Evolutionary conservation across 2,888 invertebrate genomes (phyloP), one percentile per base, ranked within the genome.

Genomic region (Diarsia rubi): DNA sequence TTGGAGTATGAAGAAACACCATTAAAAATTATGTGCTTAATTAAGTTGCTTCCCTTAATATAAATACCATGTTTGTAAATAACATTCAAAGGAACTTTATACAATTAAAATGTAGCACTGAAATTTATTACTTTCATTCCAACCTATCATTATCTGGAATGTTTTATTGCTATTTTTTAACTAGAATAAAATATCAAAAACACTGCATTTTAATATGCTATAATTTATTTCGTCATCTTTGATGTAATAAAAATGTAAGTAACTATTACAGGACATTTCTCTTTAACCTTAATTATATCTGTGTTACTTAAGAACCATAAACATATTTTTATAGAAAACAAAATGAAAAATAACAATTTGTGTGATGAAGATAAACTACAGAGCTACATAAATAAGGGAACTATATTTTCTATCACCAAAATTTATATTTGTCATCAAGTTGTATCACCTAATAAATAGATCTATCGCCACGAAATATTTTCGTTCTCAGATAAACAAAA

Each of bases 311-410:
- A 71, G 69, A 76, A 52, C 72, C 64, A 59, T 73, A 66, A 60
- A 66, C 57, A 65, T 54, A 67, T 84, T 72, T 70, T 69, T 49
- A 49, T 57, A 78, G 49, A 72, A 74, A 77, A 78, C 77, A 82
- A 78, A 78, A 72, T 74, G 72, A 76, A 76, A 75, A 78, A 64
- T 80, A 82, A 84, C 78, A 79, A 80, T 85, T 82, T 78, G 64
- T 68, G 52, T 74, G 62, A 69, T 62, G 65, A 73, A 72, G 74
- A 83, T 78, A 71, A 85, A 80, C 72, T 75, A 69, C 59, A 74
- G 62, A 73, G 67, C 80, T 79, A 86, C 84, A 85, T 87, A 88
- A 88, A 88, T 88, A 86, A 71, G n/a, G n/a, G n/a, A n/a, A n/a
- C n/a, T n/a, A n/a, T n/a, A n/a, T n/a, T n/a, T n/a, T n/a, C n/a